phyloP scores from a whole-genome alignment of 2,113 vertebrate species.

The Ploceus nigricollis region DNA sequence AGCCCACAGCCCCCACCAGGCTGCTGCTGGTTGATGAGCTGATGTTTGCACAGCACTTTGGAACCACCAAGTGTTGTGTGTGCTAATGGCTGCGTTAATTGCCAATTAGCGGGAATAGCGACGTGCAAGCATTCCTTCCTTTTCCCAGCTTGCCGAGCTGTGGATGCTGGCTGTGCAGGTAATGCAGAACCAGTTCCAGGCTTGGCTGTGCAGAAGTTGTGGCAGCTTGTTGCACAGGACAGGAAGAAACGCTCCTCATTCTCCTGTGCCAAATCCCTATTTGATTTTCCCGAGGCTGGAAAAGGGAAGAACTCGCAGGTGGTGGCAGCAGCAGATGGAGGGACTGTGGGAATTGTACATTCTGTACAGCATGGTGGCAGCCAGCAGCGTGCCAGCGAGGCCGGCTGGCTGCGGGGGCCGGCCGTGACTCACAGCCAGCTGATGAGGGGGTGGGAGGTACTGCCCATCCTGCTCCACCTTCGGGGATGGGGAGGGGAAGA shows the following conservation, averaged over 20 bases:
- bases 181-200: background rate
- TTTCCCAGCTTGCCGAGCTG: no score
- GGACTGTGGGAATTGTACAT: background rate
- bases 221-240: background rate
- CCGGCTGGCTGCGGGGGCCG: background rate
- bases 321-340: constrained; percentile 24
- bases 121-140: background rate
- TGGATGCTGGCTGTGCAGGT: background rate
- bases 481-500: accelerated
- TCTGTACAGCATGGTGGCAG: background rate
- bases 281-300: background rate
- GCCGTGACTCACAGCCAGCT: background rate
- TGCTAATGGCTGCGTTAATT: background rate
- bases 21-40: background rate
- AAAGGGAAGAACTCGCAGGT: background rate
- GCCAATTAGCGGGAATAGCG: background rate
- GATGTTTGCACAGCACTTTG: background rate
- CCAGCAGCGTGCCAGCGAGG: background rate
- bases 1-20: background rate
- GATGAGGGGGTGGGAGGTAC: background rate
- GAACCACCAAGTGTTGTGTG: accelerated
- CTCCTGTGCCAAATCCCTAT: background rate
- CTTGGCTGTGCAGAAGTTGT: accelerated
- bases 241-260: background rate
- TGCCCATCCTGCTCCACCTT: accelerated